Evolutionary conservation across 1,140 invertebrate species (phyloP), one percentile per base, ranked within the genome.

Genomic region (Mactra quadrangularis): DNA sequence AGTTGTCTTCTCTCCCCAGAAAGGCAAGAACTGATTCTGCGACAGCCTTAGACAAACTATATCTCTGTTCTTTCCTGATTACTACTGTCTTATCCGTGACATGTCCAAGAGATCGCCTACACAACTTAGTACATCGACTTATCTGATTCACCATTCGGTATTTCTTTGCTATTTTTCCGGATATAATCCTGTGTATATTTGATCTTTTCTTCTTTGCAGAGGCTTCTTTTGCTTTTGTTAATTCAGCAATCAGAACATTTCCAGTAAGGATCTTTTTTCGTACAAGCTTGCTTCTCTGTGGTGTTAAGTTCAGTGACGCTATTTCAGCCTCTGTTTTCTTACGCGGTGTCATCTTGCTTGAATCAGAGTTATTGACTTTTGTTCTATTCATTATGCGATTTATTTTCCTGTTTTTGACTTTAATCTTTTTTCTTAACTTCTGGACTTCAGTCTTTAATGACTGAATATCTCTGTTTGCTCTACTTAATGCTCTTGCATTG

Each of bases 401-500:
- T 33, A 57, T 55, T 13, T 53, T 50, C 66, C 35, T 72, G 55
- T 57, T 72, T 57, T 72, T 57, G 53, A 31, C 38, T 55, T 57
- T 72, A 13, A 38, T 72, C 22, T 72, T 72, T 1, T 27, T 19
- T 25, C 47, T 68, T n/a, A 68, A 22, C 38, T 13, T 68, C 6
- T 68, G 17, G 13, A 33, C 22, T 27, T 72, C 7, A 55, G 50
- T n/a, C 17, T 53, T 55, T 15, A 72, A 38, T 38, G 11, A 33
- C 7, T 13, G 22, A 50, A 72, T 72, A 35, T 3, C 11, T 55
- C 52, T 72, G n/a, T 72, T 31, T 29, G 29, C 52, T 33, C 47
- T 53, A 2, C 4, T 13, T 22, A 60, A 60, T 6, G 50, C 47
- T 31, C 53, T 25, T 13, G 41, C 47, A 19, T 60, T 60, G 6